Evolutionary conservation across 2,888 invertebrate genomes (phyloP).

Genomic region (Furcula furcula): DNA sequence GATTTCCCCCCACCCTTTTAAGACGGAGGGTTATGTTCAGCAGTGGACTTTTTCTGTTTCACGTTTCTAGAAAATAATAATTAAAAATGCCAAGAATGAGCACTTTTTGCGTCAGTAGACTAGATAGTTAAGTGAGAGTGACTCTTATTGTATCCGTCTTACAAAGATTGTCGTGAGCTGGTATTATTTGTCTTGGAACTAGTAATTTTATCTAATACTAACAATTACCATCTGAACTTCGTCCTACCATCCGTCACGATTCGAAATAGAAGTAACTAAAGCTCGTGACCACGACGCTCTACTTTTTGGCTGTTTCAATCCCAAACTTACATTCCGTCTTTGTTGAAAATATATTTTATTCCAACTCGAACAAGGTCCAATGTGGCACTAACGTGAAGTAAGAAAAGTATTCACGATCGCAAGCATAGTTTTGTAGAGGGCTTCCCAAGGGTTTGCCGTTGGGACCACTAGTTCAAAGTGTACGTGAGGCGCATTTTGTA

Average conservation of each 20-base stretch:
- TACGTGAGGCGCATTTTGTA: constrained; percentile 30
- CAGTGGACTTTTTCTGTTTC: no score
- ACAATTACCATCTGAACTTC: constrained; percentile 55
- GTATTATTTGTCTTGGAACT: constrained; percentile 30
- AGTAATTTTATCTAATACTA: constrained; percentile 51
- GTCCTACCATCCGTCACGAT: constrained; percentile 56
- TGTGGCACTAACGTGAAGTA: constrained; percentile 19
- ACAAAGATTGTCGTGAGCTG: constrained; percentile 22
- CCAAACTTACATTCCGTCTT: constrained; percentile 27
- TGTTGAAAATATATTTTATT: constrained; percentile 19
- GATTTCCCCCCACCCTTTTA: no score
- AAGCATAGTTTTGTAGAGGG: constrained; percentile 28
- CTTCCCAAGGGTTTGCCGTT: constrained; percentile 35
- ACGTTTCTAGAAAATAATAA: no score
- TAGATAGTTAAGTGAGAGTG: constrained; percentile 14
- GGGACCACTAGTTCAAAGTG: constrained; percentile 27
- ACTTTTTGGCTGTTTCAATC: constrained; percentile 54
- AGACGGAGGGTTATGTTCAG: no score
- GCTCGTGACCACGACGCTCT: constrained; percentile 59
- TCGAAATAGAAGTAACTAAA: constrained; percentile 41
- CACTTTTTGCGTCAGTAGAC: constrained; percentile 15
- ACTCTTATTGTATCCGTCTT: constrained; percentile 11
- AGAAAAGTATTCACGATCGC: constrained; percentile 27
- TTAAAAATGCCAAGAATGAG: constrained; percentile 17
- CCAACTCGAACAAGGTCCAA: constrained; percentile 35